Evolutionary conservation across 2,888 invertebrate genomes (phyloP), one percentile per base, ranked within the genome.

Genomic region (Homarus gammarus): DNA sequence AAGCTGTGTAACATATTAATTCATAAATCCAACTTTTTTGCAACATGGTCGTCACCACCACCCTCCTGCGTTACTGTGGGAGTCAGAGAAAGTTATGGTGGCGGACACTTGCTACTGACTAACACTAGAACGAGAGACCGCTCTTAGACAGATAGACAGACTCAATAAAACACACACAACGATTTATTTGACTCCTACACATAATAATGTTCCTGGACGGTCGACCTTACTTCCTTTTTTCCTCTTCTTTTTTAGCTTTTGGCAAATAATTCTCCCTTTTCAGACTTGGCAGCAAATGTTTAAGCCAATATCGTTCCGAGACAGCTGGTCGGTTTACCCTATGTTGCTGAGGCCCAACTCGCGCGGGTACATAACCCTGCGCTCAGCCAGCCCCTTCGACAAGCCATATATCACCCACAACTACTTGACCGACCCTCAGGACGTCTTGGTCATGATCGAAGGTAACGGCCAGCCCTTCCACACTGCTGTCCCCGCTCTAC

Each of bases 281-380:
- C 92, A 92, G 92, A 89, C 87, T 72, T 93, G 92, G 93, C 84
- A 92, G 40, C 87, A 96, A 93, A 94, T 94, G 75, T 98, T 96
- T 92, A 94, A 95, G 0, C 95, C 96, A 92, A 95, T 98, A 2
- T 96, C 95, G 92, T 96, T 96, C 93, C 95, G 95, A 75, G 97
- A 97, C 93, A 96, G 97, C 0, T 97, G 97, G 93, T 97, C 97
- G 0, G 95, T 98, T 15, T 97, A 97, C 92, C 97, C 97, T 1
- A 97, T 97, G 97, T 96, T 98, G 95, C 94, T 99, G 93, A 95
- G 99, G 0, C 98, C 99, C 0, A 97, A 97, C 93, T 97, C 98
- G 88, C 95, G 96, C 6, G 99, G 99, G 0, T 95, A 95, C 92
- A 95, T 99, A 0, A 96, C 96, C 92, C 94, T 99, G 33, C 95